Base-by-base conservation (phyloP, 2,113 vertebrate genomes). In the Asarcornis scutulata region DNA sequence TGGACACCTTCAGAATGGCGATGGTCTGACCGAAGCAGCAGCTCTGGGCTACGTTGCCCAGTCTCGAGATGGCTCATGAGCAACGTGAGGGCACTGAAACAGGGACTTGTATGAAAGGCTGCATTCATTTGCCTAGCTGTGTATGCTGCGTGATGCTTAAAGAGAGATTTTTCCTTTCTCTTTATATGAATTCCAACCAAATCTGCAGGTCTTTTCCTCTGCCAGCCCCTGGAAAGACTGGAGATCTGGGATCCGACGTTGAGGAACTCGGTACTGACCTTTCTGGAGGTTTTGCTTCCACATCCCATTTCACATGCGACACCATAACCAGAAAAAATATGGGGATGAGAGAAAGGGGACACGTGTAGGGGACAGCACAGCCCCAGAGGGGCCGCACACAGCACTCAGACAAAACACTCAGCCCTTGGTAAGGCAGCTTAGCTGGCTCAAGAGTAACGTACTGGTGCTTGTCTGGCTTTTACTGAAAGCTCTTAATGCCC, bases 321-420 rank as follows among this genome's bases (percentile, higher is more conserved):
- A 25, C 26, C 58, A 34, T 2, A 38, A 7, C 27, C 88, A 79
- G 8, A 75, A 89, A 52, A 38, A 26, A 26, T 17, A 79, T 1
- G 3, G 64, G 26, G 32, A 77, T 26, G 38, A 12, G 80, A 29
- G 3, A 44, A 64, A 11, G 13, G 17, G 44, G 42, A 25, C 3
- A 26, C 16, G 7, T 0, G 0, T 46, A 18, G 32, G 42, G 64
- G 26, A 66, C 18, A 34, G 53, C 4, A 0, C 38, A 80, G 56
- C 8, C 31, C 60, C 59, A 38, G 31, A 13, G 38, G 13, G 46
- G 11, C 6, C 50, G 40, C 25, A 15, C 14, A 13, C 3, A 0
- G 38, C 13, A 17, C n/a, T 6, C 0, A 3, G 72, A n/a, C 79
- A 8, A 29, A 40, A 32, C 44, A 58, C 15, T 17, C 55, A 63